Conservation (phyloP, 2,888 invertebrate genomes). For the Mesorhabditis sp. region DNA sequence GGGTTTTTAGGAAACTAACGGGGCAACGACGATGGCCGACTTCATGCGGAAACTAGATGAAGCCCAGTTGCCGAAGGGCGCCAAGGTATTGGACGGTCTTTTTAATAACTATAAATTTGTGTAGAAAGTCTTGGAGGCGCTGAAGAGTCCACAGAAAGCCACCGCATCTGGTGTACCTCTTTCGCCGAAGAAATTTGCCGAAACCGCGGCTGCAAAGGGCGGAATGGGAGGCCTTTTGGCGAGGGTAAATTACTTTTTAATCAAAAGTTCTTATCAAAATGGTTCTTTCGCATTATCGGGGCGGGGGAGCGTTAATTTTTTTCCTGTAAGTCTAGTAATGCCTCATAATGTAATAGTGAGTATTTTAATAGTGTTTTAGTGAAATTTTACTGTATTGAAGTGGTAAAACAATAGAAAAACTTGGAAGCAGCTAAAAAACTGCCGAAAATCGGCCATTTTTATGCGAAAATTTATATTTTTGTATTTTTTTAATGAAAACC, state of each 20-base stretch:
- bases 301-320: too few species aligned
- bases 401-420: too few species aligned
- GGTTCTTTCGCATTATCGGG: too few species aligned
- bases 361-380: too few species aligned
- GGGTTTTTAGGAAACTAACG: background rate
- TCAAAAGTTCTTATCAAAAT: too few species aligned
- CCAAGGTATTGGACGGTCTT: background rate
- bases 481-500: too few species aligned
- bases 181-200: constrained; percentile 19
- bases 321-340: too few species aligned
- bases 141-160: constrained; percentile 13
- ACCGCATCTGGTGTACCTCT: constrained; percentile 16
- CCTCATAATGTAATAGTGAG: too few species aligned
- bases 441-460: too few species aligned
- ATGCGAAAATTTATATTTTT: too few species aligned
- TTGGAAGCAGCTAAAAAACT: too few species aligned
- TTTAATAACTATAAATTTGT: background rate
- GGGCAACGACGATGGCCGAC: background rate
- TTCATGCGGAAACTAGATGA: background rate
- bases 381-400: too few species aligned
- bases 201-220: constrained; percentile 7
- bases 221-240: constrained; percentile 16
- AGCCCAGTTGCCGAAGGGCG: background rate
- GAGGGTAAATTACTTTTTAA: background rate
- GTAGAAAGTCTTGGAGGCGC: constrained; percentile 9